Evolutionary conservation across 2,888 invertebrate species (phyloP).

Genomic region (Argynnis bischoffii): DNA sequence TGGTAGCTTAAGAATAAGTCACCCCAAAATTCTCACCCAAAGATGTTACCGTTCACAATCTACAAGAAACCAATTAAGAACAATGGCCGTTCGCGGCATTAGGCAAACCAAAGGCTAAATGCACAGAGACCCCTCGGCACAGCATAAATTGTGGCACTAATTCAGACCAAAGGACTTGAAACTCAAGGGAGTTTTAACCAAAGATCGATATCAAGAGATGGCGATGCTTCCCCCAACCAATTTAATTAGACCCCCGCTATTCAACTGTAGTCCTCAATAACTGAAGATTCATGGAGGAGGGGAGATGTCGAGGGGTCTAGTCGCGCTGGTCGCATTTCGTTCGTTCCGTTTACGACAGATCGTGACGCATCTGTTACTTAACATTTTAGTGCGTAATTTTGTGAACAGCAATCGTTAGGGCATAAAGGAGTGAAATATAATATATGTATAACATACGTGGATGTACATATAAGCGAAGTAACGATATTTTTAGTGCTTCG

Average conservation of each 20-base stretch:
- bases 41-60: conserved; percentile 25
- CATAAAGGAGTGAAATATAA: conserved; percentile 27
- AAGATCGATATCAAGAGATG: conserved; percentile 78
- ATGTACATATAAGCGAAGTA: conserved; percentile 13
- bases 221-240: conserved; percentile 71
- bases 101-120: conserved; percentile 38
- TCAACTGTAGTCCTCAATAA: conserved; percentile 44
- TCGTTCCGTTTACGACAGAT: conserved; percentile 71
- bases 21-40: conserved; percentile 19
- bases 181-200: conserved; percentile 71
- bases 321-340: conserved; percentile 60
- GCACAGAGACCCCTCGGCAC: conserved; percentile 41
- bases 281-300: conserved; percentile 40
- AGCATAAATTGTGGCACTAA: conserved; percentile 75
- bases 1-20: neutral
- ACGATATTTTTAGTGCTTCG: conserved; percentile 10
- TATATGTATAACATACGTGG: conserved; percentile 12
- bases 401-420: conserved; percentile 51
- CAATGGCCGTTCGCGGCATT: conserved; percentile 38
- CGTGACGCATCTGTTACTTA: conserved; percentile 78
- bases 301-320: conserved; percentile 53
- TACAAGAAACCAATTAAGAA: conserved; percentile 41
- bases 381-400: conserved; percentile 69
- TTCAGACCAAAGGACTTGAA: conserved; percentile 67
- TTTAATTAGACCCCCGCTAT: conserved; percentile 59